phyloP scores from a whole-genome alignment of 2,113 vertebrate species.

The Arenaria interpres region DNA sequence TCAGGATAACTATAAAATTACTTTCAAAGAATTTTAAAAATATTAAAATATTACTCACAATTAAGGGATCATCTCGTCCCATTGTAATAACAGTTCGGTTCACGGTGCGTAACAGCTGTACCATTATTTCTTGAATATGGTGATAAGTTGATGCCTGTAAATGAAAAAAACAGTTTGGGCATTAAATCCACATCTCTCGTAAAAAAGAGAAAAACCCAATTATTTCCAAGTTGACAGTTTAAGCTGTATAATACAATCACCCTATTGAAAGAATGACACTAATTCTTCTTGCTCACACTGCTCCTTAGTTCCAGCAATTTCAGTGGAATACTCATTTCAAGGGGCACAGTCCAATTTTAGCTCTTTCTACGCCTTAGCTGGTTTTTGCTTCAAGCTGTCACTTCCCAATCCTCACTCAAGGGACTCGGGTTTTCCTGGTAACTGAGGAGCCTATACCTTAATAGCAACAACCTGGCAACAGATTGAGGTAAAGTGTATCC shows the following conservation, averaged over 20 bases:
- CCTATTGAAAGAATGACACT: neutral
- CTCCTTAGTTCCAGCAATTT: neutral
- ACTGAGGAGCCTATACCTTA: neutral
- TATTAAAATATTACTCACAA: conserved; percentile 82
- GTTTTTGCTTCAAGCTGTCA: neutral
- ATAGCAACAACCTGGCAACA: neutral
- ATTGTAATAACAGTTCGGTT: conserved; percentile 91
- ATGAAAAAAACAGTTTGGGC: neutral
- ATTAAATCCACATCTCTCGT: neutral
- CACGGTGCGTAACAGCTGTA: conserved; percentile 86
- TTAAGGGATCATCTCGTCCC: conserved; percentile 88
- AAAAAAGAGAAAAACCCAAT: neutral
- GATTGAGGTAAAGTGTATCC: neutral
- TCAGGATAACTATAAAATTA: neutral
- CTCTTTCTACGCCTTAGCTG: neutral
- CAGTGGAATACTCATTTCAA: neutral
- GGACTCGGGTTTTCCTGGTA: neutral
- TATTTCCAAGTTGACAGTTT: neutral
- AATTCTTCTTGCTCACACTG: neutral
- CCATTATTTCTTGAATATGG: conserved; percentile 91
- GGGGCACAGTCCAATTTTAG: neutral
- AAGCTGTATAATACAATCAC: neutral
- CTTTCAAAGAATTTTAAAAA: neutral
- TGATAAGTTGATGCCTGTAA: conserved; percentile 86
- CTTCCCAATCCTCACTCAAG: neutral